Base-by-base conservation (phyloP, 1,140 invertebrate genomes). In the Drepana arcuata region DNA sequence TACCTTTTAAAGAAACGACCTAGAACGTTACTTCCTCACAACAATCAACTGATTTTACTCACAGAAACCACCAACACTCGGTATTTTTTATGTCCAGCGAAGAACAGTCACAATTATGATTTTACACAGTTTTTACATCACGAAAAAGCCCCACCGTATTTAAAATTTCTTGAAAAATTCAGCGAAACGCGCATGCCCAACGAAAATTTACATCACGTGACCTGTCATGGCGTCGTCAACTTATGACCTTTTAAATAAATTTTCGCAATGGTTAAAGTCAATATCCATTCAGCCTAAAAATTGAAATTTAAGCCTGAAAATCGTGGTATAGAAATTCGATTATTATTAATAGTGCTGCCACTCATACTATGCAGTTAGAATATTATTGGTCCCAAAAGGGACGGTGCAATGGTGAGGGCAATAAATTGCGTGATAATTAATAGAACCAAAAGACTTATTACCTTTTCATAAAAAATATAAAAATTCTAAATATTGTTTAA, bases 151-250 rank as follows among this genome's bases (percentile, higher is more conserved):
- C 69, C 62, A 66, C 56, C 61, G 70, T 77, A 78, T 34, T 66
- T 43, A 72, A 74, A 74, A 74, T 74, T 62, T 64, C 68, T 61
- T 47, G 46, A 61, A 77, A 77, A 74, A 74, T 65, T 70, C 60
- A 59, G 57, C 53, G 55, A 55, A 50, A 67, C 68, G 74, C 77
- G 77, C 77, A 81, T 81, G 77, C 64, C 77, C 63, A 62, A 75
- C 66, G 69, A 75, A 81, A 81, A 78, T 79, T 81, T 81, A 81
- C 70, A 71, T 81, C 77, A 81, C 77, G 77, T 81, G 77, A 81
- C 63, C 77, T 79, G 74, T 81, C 77, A 81, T 79, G 77, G 77
- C 77, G 77, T 81, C 74, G 35, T 28, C 31, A 30, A n/a, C n/a
- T n/a, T n/a, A 23, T 33, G 25, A 41, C 14, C 46, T 57, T 63